Base-by-base conservation (phyloP, 2,797 vertebrate species). In the Syngnathus rostellatus region DNA sequence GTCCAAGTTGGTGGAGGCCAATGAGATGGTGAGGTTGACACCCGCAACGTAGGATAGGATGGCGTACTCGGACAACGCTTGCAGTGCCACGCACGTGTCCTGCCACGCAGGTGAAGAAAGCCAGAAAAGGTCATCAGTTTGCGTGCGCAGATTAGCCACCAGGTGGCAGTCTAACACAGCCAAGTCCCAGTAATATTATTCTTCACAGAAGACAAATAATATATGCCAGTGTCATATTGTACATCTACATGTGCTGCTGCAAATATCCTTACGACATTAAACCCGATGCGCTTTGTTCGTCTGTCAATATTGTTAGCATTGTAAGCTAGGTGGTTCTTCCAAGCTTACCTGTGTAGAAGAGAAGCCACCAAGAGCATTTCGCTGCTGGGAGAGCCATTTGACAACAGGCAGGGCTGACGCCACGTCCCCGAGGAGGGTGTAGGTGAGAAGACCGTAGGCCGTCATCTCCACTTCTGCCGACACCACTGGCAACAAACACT, bases 401-500 rank as follows among this genome's bases (percentile, higher is more conserved):
- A 97, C 95, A 14, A 97, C 93, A 0, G 95, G 94, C 63, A 96
- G 89, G 0, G 95, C 93, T 0, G 94, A 93, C 0, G 94, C 94
- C 79, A 97, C 93, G 0, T 97, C 94, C 5, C 94, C 95, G 43
- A 95, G 83, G 8, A 93, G 86, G 0, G 94, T 93, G 83, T 95
- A 97, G 0, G 95, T 97, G 77, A 97, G 85, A 68, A 98, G 90
- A 37, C 93, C 92, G 0, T 97, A 98, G 31, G 94, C 95, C 0
- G 94, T 96, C 95, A 96, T 96, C 81, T 98, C 95, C 72, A 97
- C 95, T 74, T 97, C 94, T 0, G 94, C 95, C 1, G 95, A 98
- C 64, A 95, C 93, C 85, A 97, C 95, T 97, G 83, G 6, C 25
- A 69, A 76, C 9, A 66, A 66, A 66, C 4, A 38, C 55, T 0